Evolutionary conservation across 1,140 invertebrate species (phyloP).

Genomic region (Limonius californicus): DNA sequence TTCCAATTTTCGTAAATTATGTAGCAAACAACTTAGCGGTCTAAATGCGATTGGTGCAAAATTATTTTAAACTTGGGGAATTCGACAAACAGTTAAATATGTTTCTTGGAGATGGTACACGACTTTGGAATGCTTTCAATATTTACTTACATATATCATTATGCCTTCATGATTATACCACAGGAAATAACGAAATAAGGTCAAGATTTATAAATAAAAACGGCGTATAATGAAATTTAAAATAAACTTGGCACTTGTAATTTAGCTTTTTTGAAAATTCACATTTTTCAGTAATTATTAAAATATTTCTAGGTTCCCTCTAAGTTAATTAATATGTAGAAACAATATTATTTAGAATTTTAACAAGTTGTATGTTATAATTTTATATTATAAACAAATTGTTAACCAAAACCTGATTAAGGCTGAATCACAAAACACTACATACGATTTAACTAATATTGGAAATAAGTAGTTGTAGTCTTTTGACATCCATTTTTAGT

Average conservation of each 20-base stretch:
- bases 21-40: not conserved
- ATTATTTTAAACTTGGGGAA: slow-evolving; percentile 3
- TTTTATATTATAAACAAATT: too few relatives aligned
- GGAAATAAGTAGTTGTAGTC: too few relatives aligned
- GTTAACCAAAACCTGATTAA: too few relatives aligned
- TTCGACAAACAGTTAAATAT: not conserved
- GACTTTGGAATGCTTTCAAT: slow-evolving; percentile 1
- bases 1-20: not conserved
- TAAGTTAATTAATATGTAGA: too few relatives aligned
- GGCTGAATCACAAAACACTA: too few relatives aligned
- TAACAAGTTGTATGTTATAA: too few relatives aligned
- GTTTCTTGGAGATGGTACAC: not conserved
- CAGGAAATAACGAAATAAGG: not conserved
- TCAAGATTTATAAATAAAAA: slow-evolving; percentile 12
- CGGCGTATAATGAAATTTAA: not conserved
- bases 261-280: too few relatives aligned
- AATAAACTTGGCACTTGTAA: slow-evolving; percentile 5
- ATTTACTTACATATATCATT: slow-evolving; percentile 9
- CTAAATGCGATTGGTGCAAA: not conserved
- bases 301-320: too few relatives aligned
- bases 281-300: too few relatives aligned
- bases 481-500: too few relatives aligned
- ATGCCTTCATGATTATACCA: not conserved
- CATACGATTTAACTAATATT: too few relatives aligned
- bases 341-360: too few relatives aligned